Base-by-base conservation (phyloP, 37 sponge, comb jelly and placozoan genomes). In the Corticium candelabrum region DNA sequence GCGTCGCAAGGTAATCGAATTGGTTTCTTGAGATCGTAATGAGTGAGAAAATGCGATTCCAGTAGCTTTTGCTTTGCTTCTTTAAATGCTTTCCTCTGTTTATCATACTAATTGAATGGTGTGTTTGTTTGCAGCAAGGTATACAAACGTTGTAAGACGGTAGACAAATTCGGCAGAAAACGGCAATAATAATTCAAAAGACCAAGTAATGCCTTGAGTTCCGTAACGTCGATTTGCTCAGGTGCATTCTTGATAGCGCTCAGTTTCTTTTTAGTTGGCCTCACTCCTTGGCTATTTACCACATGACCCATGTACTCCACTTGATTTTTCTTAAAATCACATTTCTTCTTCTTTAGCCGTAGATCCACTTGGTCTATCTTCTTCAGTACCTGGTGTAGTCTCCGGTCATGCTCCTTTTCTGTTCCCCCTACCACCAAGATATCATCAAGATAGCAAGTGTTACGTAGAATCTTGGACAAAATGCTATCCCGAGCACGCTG, bases 161-260 rank as follows among this genome's bases (percentile, higher is more conserved):
- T 35, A 2, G 81, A 75, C 74, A 81, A 21, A 34, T 81, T 75
- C 41, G 74, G 75, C 4, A 81, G 39, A 30, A 74, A 81, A 32
- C 40, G 39, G 31, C 39, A 40, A 37, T 81, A 81, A 38, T 81
- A 81, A 76, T 81, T 81, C 32, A 81, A n/a, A 35, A 57, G 34
- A 34, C 74, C 75, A 35, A 81, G 38, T 34, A 81, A 81, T 15
- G 81, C 70, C 40, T 37, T 74, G 15, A 81, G 1, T 41, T 80
- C 30, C 38, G 41, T 67, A 27, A 21, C 21, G 21, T 50, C 62
- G 15, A 27, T 50, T 27, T 11, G 62, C 21, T 27, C 21, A 30
- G 81, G 74, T 75, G 74, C 81, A 15, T 81, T 43, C 41, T 75
- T 34, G 1, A 81, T 36, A 32, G 62, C 30, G 32, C 70, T 75